Evolutionary conservation across 2,113 vertebrate genomes (phyloP).

Genomic region (Donacobius atricapilla): DNA sequence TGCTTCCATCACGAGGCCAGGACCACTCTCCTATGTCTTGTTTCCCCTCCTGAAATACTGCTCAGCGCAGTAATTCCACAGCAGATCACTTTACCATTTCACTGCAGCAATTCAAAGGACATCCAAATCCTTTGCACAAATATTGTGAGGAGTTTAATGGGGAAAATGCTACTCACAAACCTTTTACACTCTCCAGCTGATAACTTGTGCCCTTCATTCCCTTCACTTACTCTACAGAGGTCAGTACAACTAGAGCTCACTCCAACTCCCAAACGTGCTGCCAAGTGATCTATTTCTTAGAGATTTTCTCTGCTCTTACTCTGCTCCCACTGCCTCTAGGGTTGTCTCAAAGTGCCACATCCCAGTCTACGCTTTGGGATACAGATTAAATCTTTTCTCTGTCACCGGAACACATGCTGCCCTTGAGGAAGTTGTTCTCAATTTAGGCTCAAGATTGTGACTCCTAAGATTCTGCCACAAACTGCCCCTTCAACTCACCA

Average conservation of each 20-base stretch:
- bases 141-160: background rate
- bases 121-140: background rate
- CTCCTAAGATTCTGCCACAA: background rate
- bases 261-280: background rate
- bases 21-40: accelerated
- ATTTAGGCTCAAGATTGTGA: background rate
- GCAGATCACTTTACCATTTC: background rate
- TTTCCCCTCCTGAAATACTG: background rate
- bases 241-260: background rate
- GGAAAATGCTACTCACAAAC: background rate
- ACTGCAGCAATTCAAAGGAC: background rate
- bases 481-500: background rate
- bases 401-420: background rate
- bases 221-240: background rate
- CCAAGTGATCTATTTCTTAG: background rate
- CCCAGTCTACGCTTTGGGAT: background rate
- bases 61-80: accelerated
- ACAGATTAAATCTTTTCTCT: background rate
- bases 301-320: background rate
- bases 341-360: background rate
- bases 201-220: background rate
- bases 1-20: accelerated
- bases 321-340: background rate
- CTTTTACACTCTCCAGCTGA: background rate
- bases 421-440: background rate